These are phyloP conservation scores for Cerastoderma edule DNA, from an alignment of 2,888 invertebrate genomes.

Conservation along the genomic window DNA sequence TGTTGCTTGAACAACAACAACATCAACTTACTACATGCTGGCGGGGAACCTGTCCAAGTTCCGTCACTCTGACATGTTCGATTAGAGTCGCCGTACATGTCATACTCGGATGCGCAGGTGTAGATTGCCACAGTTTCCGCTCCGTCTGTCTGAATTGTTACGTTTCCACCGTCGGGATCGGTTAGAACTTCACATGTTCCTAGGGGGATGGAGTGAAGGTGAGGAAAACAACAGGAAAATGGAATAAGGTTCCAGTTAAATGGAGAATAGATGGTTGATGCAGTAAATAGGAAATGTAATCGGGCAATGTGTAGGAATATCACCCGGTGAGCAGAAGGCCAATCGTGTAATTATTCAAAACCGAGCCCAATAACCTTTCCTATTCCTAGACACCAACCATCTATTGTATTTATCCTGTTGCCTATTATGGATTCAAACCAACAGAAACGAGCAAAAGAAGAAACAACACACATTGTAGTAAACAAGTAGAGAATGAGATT, in stretches of 20 bases:
- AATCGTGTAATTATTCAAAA: no score
- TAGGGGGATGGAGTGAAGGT: neutral
- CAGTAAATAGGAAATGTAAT: neutral
- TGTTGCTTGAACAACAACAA: no score
- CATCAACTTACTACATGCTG: slow-evolving; percentile 52
- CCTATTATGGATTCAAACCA: no score
- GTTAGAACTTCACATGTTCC: slow-evolving; percentile 39
- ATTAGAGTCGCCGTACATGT: slow-evolving; percentile 41
- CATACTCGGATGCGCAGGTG: slow-evolving; percentile 43
- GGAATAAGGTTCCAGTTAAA: neutral
- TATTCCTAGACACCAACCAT: no score
- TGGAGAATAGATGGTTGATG: neutral
- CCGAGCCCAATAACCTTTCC: no score
- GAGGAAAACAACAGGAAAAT: neutral
- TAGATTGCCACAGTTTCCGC: slow-evolving; percentile 42
- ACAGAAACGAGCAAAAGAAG: no score
- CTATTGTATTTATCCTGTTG: no score
- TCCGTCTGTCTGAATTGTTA: slow-evolving; percentile 42
- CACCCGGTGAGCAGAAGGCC: no score
- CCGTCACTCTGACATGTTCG: slow-evolving; percentile 42
- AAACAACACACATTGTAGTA: no score
- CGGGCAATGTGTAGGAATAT: no score
- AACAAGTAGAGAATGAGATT: no score
- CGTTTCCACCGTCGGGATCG: slow-evolving; percentile 47
- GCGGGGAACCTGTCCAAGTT: slow-evolving; percentile 45